phyloP scores from a whole-genome alignment of 2,888 invertebrate species.

The Volucella inanis region DNA sequence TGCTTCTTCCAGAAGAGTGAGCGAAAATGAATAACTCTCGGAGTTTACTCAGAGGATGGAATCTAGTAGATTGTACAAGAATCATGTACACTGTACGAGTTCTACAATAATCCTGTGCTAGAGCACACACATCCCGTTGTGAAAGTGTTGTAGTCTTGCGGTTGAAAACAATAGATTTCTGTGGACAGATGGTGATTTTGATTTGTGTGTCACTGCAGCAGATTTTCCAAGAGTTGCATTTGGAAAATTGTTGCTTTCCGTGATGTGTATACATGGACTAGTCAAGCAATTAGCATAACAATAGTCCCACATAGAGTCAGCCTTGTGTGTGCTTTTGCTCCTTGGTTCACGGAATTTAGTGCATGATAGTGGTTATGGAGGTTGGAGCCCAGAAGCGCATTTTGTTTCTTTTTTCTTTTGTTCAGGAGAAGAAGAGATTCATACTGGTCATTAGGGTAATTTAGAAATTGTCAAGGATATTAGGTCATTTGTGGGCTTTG shows the following conservation, averaged over 20 bases:
- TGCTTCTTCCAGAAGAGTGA: slow-evolving; percentile 9
- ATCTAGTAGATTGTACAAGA: slow-evolving; percentile 3
- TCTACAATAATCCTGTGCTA: not conserved
- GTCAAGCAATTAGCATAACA: slow-evolving; percentile 72
- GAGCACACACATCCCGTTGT: slow-evolving; percentile 23
- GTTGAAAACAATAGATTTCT: slow-evolving; percentile 66
- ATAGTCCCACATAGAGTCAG: slow-evolving; percentile 39
- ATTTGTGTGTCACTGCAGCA: slow-evolving; percentile 71
- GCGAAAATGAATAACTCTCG: slow-evolving; percentile 2
- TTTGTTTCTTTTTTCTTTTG: too few species aligned
- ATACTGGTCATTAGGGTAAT: too few species aligned
- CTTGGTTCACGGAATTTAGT: slow-evolving; percentile 12
- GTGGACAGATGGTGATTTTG: slow-evolving; percentile 73
- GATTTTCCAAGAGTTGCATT: slow-evolving; percentile 42
- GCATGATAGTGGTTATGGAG: not conserved
- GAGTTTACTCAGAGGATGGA: not conserved
- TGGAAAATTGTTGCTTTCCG: slow-evolving; percentile 50
- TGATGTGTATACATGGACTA: slow-evolving; percentile 31
- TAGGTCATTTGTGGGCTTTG: too few species aligned
- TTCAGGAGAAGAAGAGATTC: too few species aligned
- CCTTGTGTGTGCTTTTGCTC: slow-evolving; percentile 16
- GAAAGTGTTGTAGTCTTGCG: slow-evolving; percentile 63
- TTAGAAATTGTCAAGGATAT: too few species aligned
- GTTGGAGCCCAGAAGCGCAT: too few species aligned
- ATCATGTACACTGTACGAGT: not conserved